Conservation (phyloP, 2,113 vertebrate genomes). For the Dicaeum eximium region DNA sequence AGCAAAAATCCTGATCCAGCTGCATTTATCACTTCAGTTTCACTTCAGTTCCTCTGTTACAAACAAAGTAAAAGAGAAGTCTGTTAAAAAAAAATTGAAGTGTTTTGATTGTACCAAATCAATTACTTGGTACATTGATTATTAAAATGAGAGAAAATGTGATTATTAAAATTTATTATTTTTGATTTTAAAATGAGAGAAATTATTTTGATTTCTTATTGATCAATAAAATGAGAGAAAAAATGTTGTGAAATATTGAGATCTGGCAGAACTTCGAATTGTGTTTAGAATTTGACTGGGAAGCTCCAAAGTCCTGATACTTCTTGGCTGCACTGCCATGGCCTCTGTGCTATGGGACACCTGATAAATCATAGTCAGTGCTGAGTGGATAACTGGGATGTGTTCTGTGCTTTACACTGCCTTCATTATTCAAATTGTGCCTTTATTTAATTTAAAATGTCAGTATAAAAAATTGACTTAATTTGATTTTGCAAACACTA, state of each 20-base stretch:
- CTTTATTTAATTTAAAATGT: background rate
- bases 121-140: too few species aligned
- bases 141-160: background rate
- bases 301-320: background rate
- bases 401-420: background rate
- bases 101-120: background rate
- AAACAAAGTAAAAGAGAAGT: background rate
- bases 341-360: background rate
- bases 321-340: background rate
- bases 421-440: background rate
- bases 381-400: background rate
- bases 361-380: background rate
- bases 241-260: background rate
- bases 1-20: background rate
- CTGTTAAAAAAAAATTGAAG: background rate
- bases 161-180: too few species aligned
- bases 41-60: background rate
- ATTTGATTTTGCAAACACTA: background rate
- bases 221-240: background rate
- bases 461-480: background rate
- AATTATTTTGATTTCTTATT: too few species aligned
- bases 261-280: background rate
- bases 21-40: background rate
- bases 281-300: background rate
- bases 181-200: background rate